Conservation (phyloP, 2,797 vertebrate species). For the Characodon lateralis region DNA sequence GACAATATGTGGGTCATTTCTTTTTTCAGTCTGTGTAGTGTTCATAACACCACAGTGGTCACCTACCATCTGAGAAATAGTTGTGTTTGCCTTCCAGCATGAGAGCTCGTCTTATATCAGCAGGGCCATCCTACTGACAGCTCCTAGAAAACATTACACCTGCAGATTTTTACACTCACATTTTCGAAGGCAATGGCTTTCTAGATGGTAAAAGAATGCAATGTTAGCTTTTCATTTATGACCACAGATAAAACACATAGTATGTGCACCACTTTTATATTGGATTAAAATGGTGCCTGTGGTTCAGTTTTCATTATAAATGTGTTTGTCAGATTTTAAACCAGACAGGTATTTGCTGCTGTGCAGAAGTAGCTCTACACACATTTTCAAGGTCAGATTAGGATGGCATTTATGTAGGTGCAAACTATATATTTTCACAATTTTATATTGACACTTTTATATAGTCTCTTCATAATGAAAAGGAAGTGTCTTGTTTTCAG, state of each 20-base stretch:
- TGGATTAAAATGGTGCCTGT: constrained; percentile 1
- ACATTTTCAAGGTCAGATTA: constrained; percentile 20
- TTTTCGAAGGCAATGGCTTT: neutral
- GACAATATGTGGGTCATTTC: constrained; percentile 57
- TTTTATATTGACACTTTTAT: constrained; percentile 1
- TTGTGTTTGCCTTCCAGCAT: constrained; percentile 43
- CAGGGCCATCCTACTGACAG: constrained; percentile 6
- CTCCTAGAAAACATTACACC: constrained; percentile 16
- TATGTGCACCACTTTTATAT: neutral
- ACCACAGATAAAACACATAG: neutral
- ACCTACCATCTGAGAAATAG: constrained; percentile 34
- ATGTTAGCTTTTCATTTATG: neutral
- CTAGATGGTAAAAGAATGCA: neutral
- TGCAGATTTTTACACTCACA: constrained; percentile 3
- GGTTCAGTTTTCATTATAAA: constrained; percentile 10
- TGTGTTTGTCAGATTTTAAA: constrained; percentile 18
- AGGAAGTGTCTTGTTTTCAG: neutral
- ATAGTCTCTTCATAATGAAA: neutral
- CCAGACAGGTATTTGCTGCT: constrained; percentile 1
- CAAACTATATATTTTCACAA: constrained; percentile 16
- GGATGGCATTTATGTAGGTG: constrained; percentile 22
- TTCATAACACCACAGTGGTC: constrained; percentile 37
- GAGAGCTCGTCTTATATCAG: constrained; percentile 37
- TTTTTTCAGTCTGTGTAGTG: constrained; percentile 36
- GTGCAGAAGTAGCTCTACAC: constrained; percentile 14